Evolutionary conservation across 2,797 vertebrate genomes (phyloP), one percentile per base, ranked within the genome.

Genomic region (Anabas testudineus): DNA sequence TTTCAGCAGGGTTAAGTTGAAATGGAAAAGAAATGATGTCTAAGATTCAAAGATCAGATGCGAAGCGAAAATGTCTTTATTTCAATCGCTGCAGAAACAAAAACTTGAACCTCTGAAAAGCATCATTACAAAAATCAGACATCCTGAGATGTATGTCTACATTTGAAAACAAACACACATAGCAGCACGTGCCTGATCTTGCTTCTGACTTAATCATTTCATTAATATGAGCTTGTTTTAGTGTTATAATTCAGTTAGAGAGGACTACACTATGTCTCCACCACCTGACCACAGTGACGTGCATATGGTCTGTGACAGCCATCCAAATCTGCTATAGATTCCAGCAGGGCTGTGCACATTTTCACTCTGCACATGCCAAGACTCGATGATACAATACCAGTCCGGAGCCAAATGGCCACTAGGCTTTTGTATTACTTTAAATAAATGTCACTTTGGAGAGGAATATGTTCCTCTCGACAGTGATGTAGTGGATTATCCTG

Each of bases 381-480:
- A 42, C 52, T 76, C 69, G 87, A 55, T 83, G 63, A 82, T 75
- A 86, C 70, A 71, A 78, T 46, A 67, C 56, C 65, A 51, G 52
- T 66, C 36, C 26, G n/a, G 56, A 83, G 77, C 85, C 83, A 91
- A 85, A 85, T 76, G 37, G 70, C 79, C 69, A 55, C 54, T 36
- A 37, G 82, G 68, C 60, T 80, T 86, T 76, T 85, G 78, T 88
- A 62, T 77, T 74, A 61, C 61, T 80, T 81, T 76, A 77, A 82
- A 86, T 83, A 76, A 80, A 88, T 74, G 57, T 58, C 74, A 69
- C 47, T 75, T 63, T 71, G 49, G 62, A 85, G 61, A 68, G 55
- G 67, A 66, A 77, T 74, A 37, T 54, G 41, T 68, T 81, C 71
- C 73, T 63, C 67, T 67, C 67, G 75, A 81, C 58, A 64, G 42